These are phyloP conservation scores for Maniola jurtina DNA, from an alignment of 1,140 invertebrate species.

Conservation along the genomic window DNA sequence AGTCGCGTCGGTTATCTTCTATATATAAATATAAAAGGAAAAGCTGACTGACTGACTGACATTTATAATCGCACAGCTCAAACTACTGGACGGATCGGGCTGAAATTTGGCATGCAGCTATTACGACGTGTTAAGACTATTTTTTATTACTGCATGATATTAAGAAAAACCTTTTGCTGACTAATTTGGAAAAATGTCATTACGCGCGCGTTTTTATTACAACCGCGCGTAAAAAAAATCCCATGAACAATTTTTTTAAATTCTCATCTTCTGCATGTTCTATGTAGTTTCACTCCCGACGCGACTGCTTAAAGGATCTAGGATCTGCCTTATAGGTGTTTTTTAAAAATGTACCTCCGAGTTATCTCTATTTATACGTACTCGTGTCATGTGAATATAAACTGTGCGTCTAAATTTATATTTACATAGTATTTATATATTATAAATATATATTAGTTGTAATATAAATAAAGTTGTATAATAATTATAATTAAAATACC, in stretches of 20 bases:
- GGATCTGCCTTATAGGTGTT: conserved; percentile 73
- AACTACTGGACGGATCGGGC: too few species aligned
- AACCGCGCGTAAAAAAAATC: too few species aligned
- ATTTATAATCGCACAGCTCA: too few species aligned
- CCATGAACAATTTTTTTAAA: too few species aligned
- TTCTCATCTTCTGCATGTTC: neutral
- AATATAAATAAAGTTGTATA: neutral
- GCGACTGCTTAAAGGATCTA: conserved; percentile 56
- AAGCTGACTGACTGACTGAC: too few species aligned
- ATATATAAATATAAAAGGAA: neutral
- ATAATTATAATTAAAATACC: conserved; percentile 22
- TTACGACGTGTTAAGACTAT: too few species aligned
- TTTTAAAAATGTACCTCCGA: conserved; percentile 69
- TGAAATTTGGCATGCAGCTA: too few species aligned
- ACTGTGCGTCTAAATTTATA: conserved; percentile 55
- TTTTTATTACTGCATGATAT: too few species aligned
- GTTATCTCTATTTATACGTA: conserved; percentile 52
- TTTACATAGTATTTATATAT: conserved; percentile 44
- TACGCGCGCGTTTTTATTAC: too few species aligned
- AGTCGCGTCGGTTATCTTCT: conserved; percentile 46
- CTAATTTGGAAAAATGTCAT: too few species aligned
- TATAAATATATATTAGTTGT: conserved; percentile 18
- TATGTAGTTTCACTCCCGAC: conserved; percentile 30
- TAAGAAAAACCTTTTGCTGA: too few species aligned
- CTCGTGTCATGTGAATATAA: conserved; percentile 39